Base-by-base conservation (phyloP, 2,797 vertebrate species). In the Myiotriccus ornatus region DNA sequence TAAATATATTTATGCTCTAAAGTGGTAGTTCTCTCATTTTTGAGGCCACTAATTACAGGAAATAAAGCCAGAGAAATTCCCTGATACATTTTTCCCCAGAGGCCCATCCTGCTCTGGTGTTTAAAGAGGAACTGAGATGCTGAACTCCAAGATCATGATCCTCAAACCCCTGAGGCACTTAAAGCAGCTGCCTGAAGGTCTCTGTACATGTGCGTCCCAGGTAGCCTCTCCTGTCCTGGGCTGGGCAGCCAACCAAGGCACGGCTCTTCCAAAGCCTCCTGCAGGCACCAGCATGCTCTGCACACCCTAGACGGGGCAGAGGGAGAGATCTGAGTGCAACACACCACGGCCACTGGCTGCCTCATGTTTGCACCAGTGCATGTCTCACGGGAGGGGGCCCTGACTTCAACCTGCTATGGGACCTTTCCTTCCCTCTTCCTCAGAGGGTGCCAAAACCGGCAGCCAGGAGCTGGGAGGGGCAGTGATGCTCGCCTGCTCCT, bases 61-160 rank as follows among this genome's bases (percentile, higher is more conserved):
- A 95, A 96, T 94, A 95, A 94, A 96, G 80, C 93, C 88, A 95
- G 91, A 96, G 94, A 96, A 97, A 97, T 96, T 95, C 93, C 76
- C 85, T 67, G 85, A 93, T 96, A 88, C 93, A 83, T 96, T 94
- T 91, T 94, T 96, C 76, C 92, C 90, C 2, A 1, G 78, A 93
- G 93, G 92, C 59, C 77, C 34, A 81, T 87, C 77, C 88, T 12
- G 19, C 76, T 79, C 9, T 1, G 43, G 74, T 68, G 12, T 56
- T 76, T 89, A 59, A 85, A 93, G 80, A 94, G 55, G 83, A 95
- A 69, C 70, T 44, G 65, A 95, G 78, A 57, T 77, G 90, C 75
- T 89, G 75, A 97, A 94, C 90, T 95, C 49, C 53, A 83, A 82
- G 59, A 78, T 75, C 12, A 32, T 77, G 88, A 93, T 94, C 86